Evolutionary conservation across 2,888 invertebrate species (phyloP).

Genomic region (Spisula solida): DNA sequence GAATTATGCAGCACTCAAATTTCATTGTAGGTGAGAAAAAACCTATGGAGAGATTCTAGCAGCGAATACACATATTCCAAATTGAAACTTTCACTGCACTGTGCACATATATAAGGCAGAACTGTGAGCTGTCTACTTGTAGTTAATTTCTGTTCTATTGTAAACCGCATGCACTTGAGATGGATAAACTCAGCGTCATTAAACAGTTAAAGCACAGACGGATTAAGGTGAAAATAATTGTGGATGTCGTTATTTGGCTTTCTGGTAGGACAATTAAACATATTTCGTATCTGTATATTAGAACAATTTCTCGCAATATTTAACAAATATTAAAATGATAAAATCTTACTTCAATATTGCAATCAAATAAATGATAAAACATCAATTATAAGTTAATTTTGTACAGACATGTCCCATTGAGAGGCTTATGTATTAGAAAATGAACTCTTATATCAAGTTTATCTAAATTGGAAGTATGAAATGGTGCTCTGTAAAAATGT

Average conservation of each 20-base stretch:
- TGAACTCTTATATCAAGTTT: too few relatives aligned
- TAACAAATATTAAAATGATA: too few relatives aligned
- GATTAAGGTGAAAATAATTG: slow-evolving; percentile 13
- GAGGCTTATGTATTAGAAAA: too few relatives aligned
- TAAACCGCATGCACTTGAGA: background rate
- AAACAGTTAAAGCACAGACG: background rate
- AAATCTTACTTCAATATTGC: too few relatives aligned
- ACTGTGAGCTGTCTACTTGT: background rate
- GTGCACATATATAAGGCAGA: background rate
- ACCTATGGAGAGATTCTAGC: background rate
- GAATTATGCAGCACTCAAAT: background rate
- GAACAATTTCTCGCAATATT: too few relatives aligned
- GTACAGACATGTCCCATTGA: too few relatives aligned
- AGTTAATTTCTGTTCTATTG: background rate
- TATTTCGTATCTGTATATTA: background rate
- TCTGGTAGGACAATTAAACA: background rate
- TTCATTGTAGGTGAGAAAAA: background rate
- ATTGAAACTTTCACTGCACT: background rate
- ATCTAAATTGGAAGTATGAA: too few relatives aligned
- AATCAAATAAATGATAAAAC: too few relatives aligned
- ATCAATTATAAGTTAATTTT: too few relatives aligned
- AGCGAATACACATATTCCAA: background rate
- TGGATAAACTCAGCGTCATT: background rate
- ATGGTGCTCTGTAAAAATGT: too few relatives aligned
- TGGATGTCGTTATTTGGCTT: slow-evolving; percentile 18